Evolutionary conservation across 2,113 vertebrate species (phyloP), one percentile per base, ranked within the genome.

Genomic region (Cranoglanis bouderius): DNA sequence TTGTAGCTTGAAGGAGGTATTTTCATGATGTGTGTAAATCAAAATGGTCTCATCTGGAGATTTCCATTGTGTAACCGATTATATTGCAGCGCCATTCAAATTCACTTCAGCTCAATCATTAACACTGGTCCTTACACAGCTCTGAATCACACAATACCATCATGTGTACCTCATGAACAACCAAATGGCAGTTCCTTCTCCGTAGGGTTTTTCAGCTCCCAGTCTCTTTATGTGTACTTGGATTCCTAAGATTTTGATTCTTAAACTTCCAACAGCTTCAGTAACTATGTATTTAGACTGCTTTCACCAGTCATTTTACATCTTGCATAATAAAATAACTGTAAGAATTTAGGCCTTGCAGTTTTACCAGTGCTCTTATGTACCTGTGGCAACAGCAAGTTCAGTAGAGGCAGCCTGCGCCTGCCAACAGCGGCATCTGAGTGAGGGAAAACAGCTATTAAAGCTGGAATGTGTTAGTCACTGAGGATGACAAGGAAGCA

Each of bases 401-500:
- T 84, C 70, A 49, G 83, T 81, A 88, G 87, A 91, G 83, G 89
- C 83, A 87, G 86, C 83, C 90, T 91, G 85, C 88, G 86, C 89
- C 88, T 90, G 85, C 85, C 89, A 87, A 88, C 51, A 40, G n/a
- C 43, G n/a, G 40, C 49, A 87, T 83, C 80, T 85, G 55, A 91
- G 65, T 89, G 88, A 88, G 87, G 70, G 88, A 91, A 90, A 92
- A 91, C 82, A 89, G 88, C 91, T 90, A 88, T 91, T 92, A 91
- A 91, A 90, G 12, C 81, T 87, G 88, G 90, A 92, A 92, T 92
- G 90, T 91, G 89, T 91, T 90, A 92, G 88, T 91, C 88, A 91
- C 84, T 72, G 67, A 82, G 90, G 90, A 87, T 92, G 91, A 91
- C 90, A 92, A 89, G 78, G 86, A 90, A 89, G 90, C 40, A 49